A percentile compares a stretch with the other conserved stretches of the same genome.
phyloP scores from a whole-genome alignment of 2,888 invertebrate species.

The Nasonia oneida region DNA sequence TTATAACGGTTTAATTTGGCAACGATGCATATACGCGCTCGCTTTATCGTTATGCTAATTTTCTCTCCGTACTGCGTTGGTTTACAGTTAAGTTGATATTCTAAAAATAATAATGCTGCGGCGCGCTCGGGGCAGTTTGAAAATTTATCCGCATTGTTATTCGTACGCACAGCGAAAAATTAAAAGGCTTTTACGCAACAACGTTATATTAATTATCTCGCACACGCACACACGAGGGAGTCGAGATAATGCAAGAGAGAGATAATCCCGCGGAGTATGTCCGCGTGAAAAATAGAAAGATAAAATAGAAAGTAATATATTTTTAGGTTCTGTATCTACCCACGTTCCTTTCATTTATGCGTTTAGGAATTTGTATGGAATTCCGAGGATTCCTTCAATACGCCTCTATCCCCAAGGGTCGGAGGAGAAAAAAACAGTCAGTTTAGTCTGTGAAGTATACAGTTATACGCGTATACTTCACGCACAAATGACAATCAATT shows the following conservation, averaged over 20 bases:
- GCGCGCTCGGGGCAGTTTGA: not conserved
- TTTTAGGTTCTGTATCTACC: not conserved
- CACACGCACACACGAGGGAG: not conserved
- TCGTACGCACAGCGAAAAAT: not conserved
- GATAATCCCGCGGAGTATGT: not conserved
- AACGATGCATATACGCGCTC: not conserved
- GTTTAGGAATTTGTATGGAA: conserved; percentile 16
- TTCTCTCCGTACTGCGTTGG: not conserved
- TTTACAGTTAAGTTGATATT: not conserved
- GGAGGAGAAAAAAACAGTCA: not conserved
- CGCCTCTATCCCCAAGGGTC: not conserved
- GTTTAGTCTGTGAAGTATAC: not conserved
- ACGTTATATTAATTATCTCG: not conserved
- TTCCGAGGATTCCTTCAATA: not conserved
- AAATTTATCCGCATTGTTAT: not conserved
- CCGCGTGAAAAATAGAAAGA: conserved; percentile 4
- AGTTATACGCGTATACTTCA: not conserved
- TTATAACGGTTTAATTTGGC: not conserved
- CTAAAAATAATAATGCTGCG: not conserved
- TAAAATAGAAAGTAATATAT: not conserved
- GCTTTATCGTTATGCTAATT: not conserved
- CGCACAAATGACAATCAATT: not conserved
- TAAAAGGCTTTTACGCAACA: not conserved
- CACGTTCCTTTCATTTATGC: not conserved
- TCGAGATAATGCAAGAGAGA: not conserved